phyloP scores from a whole-genome alignment of 2,888 invertebrate genomes.

The Trissolcus brochymenae region DNA sequence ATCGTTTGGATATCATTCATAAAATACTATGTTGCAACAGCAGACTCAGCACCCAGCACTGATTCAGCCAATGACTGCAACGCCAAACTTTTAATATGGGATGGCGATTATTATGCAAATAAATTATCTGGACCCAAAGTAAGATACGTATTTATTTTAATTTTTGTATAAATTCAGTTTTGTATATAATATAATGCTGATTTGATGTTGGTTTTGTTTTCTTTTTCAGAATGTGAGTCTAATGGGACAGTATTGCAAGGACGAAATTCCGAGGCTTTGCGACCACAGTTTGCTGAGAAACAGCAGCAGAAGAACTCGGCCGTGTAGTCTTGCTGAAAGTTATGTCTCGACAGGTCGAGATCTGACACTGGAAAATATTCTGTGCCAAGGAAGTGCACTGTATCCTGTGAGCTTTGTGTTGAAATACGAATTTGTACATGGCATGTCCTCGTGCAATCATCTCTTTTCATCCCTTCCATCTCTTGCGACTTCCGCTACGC shows the following conservation, averaged over 20 bases:
- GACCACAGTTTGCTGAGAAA: constrained; percentile 86
- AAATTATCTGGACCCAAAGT: constrained; percentile 51
- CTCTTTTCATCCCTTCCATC: constrained; percentile 70
- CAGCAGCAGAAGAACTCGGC: constrained; percentile 84
- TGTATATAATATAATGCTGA: background rate
- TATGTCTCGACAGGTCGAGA: constrained; percentile 87
- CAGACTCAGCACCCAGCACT: constrained; percentile 80
- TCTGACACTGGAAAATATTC: constrained; percentile 85
- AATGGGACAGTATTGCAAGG: constrained; percentile 86
- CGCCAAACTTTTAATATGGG: constrained; percentile 86
- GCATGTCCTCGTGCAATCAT: constrained; percentile 71
- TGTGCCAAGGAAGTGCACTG: constrained; percentile 87
- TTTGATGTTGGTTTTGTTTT: background rate
- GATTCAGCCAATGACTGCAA: constrained; percentile 84
- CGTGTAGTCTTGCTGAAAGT: constrained; percentile 84
- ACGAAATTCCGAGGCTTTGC: constrained; percentile 85
- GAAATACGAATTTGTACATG: constrained; percentile 89
- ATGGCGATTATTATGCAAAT: constrained; percentile 78
- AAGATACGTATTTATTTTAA: background rate
- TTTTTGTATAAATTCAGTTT: background rate
- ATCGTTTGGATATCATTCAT: constrained; percentile 90
- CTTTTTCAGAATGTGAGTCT: constrained; percentile 73
- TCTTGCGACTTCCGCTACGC: constrained; percentile 43
- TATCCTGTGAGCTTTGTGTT: constrained; percentile 87
- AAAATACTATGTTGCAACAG: constrained; percentile 86